Evolutionary conservation across 2,888 invertebrate genomes (phyloP).

Genomic region (Halictus ligatus): DNA sequence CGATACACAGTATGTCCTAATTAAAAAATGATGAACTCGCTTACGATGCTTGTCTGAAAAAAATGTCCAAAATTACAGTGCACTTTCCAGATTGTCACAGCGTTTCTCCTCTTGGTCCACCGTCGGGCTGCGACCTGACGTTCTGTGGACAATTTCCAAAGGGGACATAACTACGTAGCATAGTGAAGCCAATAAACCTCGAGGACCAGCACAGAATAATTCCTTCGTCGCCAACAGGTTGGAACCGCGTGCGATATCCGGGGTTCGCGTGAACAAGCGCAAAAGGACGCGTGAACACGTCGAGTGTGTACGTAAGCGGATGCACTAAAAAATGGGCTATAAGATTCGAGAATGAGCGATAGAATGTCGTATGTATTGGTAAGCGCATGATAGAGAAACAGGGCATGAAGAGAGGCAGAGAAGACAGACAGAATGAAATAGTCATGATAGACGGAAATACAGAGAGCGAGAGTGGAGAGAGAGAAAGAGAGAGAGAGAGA

Average conservation of each 20-base stretch:
- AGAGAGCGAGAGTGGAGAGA: conserved; percentile 20
- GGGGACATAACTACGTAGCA: too few relatives aligned
- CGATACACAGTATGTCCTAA: not conserved
- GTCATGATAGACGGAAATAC: conserved; percentile 31
- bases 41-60: not conserved
- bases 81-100: not conserved
- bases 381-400: conserved; percentile 56
- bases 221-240: conserved; percentile 18
- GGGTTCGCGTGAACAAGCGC: conserved; percentile 5
- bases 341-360: conserved; percentile 64
- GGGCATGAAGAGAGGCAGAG: conserved; percentile 44
- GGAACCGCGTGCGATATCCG: not conserved
- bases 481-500: conserved; percentile 28
- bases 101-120: not conserved
- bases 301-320: conserved; percentile 36
- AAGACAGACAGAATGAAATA: not conserved
- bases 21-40: not conserved
- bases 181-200: not conserved
- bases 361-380: conserved; percentile 59
- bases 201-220: not conserved
- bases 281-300: conserved; percentile 31
- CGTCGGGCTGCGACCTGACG: not conserved
- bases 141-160: not conserved
- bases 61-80: not conserved
- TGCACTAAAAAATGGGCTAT: conserved; percentile 55